Conservation (phyloP, 2,888 invertebrate genomes). For the Papilio gigon region DNA sequence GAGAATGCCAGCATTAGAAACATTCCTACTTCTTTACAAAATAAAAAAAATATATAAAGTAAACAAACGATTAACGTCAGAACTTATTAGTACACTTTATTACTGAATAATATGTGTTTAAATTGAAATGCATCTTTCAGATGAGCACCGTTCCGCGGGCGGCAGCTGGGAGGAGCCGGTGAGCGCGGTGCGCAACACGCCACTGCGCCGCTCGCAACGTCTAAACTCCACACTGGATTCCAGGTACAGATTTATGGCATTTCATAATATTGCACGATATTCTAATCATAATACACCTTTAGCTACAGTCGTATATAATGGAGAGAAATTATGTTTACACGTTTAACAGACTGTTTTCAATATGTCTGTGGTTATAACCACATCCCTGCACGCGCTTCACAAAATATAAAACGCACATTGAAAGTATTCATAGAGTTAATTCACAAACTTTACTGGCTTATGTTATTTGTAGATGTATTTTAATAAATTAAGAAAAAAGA, state of each 20-base stretch:
- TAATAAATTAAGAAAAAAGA: not conserved
- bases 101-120: too few species aligned
- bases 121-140: slow-evolving; percentile 72
- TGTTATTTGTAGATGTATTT: not conserved
- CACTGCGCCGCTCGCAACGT: slow-evolving; percentile 77
- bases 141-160: slow-evolving; percentile 90
- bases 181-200: slow-evolving; percentile 77
- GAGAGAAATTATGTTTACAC: too few species aligned
- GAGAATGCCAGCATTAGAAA: slow-evolving; percentile 12
- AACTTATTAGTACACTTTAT: too few species aligned
- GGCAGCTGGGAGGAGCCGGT: slow-evolving; percentile 90
- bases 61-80: too few species aligned
- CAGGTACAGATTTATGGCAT: slow-evolving; percentile 56
- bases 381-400: too few species aligned
- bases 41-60: slow-evolving; percentile 1
- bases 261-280: not conserved
- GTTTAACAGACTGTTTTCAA: too few species aligned
- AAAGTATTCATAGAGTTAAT: too few species aligned
- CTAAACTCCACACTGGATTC: slow-evolving; percentile 80
- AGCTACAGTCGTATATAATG: too few species aligned
- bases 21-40: slow-evolving; percentile 6
- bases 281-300: too few species aligned
- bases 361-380: too few species aligned
- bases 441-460: too few species aligned
- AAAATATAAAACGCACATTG: too few species aligned